Conservation (phyloP, 2,113 vertebrate species). For the Chamaea fasciata region DNA sequence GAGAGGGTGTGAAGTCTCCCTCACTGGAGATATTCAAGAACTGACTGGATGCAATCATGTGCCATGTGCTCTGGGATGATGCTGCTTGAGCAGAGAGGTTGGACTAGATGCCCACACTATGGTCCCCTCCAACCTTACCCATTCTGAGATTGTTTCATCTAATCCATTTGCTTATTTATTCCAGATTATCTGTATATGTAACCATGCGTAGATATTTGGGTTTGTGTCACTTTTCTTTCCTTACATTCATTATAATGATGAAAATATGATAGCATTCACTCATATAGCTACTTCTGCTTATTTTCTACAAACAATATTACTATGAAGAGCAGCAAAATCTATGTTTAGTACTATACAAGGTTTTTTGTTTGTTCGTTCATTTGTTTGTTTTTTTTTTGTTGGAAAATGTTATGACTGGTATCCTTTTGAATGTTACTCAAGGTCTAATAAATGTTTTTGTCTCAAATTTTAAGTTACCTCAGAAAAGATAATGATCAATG, state of each 20-base stretch:
- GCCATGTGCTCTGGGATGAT: background rate
- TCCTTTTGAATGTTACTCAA: background rate
- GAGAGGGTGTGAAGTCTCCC: background rate
- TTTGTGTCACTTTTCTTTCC: background rate
- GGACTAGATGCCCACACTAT: background rate
- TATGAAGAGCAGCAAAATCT: background rate
- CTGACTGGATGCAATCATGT: rapidly evolving
- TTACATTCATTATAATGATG: background rate
- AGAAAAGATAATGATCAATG: background rate
- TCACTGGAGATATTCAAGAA: background rate
- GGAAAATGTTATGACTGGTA: background rate
- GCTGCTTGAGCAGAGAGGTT: background rate
- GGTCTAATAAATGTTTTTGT: background rate
- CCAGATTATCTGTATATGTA: background rate
- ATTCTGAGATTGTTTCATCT: background rate
- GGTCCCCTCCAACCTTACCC: background rate
- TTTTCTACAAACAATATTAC: background rate
- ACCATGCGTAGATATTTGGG: background rate
- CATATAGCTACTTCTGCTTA: background rate
- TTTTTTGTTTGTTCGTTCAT: background rate
- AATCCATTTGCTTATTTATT: background rate
- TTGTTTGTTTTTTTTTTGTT: background rate
- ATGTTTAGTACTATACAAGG: background rate
- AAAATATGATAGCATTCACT: background rate
- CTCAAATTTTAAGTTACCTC: background rate